Evolutionary conservation across 2,797 vertebrate species (phyloP).

Genomic region (Sebastes kiyomatsui): DNA sequence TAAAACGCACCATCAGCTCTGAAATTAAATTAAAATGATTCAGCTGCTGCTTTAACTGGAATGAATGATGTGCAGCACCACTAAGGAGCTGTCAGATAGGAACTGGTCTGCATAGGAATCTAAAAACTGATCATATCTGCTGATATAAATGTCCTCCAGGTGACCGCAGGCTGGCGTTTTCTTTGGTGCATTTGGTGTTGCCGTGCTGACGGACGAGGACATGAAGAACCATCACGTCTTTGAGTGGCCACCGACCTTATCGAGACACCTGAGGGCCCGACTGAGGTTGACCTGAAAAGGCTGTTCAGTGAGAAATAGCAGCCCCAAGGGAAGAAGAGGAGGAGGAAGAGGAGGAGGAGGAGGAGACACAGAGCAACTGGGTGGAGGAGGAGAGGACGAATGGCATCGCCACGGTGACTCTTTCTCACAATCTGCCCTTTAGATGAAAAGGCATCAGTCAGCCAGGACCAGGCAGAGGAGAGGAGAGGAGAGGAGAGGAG

Average conservation of each 20-base stretch:
- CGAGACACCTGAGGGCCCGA: slow-evolving; percentile 22
- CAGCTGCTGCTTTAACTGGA: too few relatives aligned
- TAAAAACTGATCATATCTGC: not conserved
- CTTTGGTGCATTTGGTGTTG: not conserved
- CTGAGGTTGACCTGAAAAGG: slow-evolving; percentile 36
- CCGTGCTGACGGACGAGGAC: not conserved
- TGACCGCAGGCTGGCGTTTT: not conserved
- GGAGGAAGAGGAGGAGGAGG: slow-evolving; percentile 1
- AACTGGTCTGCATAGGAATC: not conserved
- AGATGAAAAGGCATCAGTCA: slow-evolving; percentile 64
- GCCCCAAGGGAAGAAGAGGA: slow-evolving; percentile 11
- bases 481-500: slow-evolving; percentile 4
- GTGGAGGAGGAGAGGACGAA: slow-evolving; percentile 1
- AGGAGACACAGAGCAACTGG: not conserved
- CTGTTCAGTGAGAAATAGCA: slow-evolving; percentile 36
- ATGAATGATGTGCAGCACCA: not conserved
- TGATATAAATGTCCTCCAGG: not conserved
- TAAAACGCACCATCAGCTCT: not conserved
- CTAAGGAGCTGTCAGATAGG: not conserved
- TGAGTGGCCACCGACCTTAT: slow-evolving; percentile 47
- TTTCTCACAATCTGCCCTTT: slow-evolving; percentile 49
- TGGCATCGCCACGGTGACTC: slow-evolving; percentile 22
- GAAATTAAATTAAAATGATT: too few relatives aligned
- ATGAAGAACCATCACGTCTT: slow-evolving; percentile 10
- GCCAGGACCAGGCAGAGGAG: slow-evolving; percentile 27